Evolutionary conservation across 2,113 vertebrate genomes (phyloP), one percentile per base, ranked within the genome.

Genomic region (Notarius lentiginosus): DNA sequence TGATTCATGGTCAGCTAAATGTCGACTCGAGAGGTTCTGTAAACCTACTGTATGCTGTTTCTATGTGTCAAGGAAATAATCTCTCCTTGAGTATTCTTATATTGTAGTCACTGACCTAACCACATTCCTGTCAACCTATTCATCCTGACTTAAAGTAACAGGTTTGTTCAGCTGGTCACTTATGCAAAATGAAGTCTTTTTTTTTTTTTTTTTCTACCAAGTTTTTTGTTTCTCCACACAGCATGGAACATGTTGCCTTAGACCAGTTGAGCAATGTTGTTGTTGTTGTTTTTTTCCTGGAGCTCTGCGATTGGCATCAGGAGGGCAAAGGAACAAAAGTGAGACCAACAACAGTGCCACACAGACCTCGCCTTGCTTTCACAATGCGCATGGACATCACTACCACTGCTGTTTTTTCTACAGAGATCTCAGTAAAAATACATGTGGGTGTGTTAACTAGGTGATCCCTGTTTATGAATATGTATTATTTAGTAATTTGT

Each of bases 221-320:
- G 27, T 34, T 58, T 65, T 63, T 80, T 27, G 18, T 75, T 49
- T 53, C 49, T 65, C 5, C 11, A 47, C 30, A 70, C 53, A 53
- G 22, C 9, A 55, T 86, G 53, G 61, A 88, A 70, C 79, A 73
- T 73, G 82, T 83, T 86, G 79, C 87, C 60, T 77, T 88, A 88
- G 77, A 88, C 83, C 68, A 83, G 84, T 83, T 66, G 75, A 86
- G 83, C 83, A 84, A 80, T 58, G 72, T n/a, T n/a, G n/a, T n/a
- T 60, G 55, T 6, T 30, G n/a, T 30, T 30, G 1, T 30, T 41
- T 41, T 84, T 86, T 87, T 60, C 68, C 79, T 63, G 58, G 86
- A 86, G n/a, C 10, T 89, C 60, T n/a, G 51, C 66, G 86, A 61
- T 72, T 82, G 87, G 79, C 83, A 89, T 84, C 58, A n/a, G 68